Base-by-base conservation (phyloP, 2,888 invertebrate genomes). In the Elgonia sp. region DNA sequence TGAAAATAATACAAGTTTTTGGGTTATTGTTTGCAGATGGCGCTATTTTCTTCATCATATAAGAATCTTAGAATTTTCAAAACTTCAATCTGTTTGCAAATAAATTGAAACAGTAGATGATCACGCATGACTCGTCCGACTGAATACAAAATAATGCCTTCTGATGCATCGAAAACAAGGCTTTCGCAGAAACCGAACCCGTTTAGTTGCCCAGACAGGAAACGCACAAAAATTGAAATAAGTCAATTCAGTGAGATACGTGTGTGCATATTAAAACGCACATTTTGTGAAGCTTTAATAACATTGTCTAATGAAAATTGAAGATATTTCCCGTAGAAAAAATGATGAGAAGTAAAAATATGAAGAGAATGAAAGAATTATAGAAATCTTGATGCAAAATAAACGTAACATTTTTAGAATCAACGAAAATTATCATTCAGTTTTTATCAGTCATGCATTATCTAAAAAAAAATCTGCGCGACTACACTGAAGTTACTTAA, bases 181-280 rank as follows among this genome's bases (percentile, higher is more conserved):
- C n/a, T n/a, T n/a, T n/a, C n/a, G n/a, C n/a, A n/a, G n/a, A n/a
- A n/a, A n/a, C n/a, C n/a, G n/a, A n/a, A 83, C 82, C 67, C 86
- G 82, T 79, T 81, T 82, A 81, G 86, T 76, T 69, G 70, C 82
- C 81, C 60, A 82, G 86, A 82, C 86, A 86, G 86, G 86, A 86
- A 86, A 86, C 77, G 86, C 76, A 65, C 76, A 72, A 77, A 86
- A 86, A 86, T 86, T 86, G 83, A 86, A 86, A 86, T 86, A 86
- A 86, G 86, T 83, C 86, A 79, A 86, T 86, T 86, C 82, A 67
- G 53, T 39, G 42, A 21, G 65, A 81, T 55, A 76, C 76, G 86
- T 65, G 83, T 73, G 79, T 79, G 87, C 83, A 87, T 86, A 83
- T 83, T 82, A 79, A 87, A 60, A 46, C 63, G 62, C 39, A 80